phyloP scores from a whole-genome alignment of 2,888 invertebrate genomes.

The Lasius platythorax region DNA sequence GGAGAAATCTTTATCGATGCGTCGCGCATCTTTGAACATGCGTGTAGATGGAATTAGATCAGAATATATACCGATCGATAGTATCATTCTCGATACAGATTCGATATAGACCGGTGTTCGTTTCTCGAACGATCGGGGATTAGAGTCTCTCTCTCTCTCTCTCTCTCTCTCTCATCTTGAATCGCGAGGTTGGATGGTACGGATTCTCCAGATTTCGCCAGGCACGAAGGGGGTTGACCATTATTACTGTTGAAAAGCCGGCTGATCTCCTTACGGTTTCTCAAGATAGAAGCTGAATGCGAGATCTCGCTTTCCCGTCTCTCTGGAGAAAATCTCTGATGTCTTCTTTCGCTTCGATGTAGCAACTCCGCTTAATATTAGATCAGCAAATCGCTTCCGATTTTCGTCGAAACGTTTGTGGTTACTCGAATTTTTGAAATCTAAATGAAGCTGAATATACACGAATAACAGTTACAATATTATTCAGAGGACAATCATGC shows the following conservation, averaged over 20 bases:
- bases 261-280: constrained; percentile 46
- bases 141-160: neutral
- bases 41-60: constrained; percentile 10
- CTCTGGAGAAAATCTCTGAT: constrained; percentile 38
- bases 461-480: neutral
- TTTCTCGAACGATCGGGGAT: neutral
- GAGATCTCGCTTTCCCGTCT: constrained; percentile 58
- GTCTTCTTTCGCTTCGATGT: constrained; percentile 31
- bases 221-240: constrained; percentile 42
- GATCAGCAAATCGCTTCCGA: neutral
- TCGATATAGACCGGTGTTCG: neutral
- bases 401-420: constrained; percentile 2
- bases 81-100: neutral
- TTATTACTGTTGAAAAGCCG: constrained; percentile 57
- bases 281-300: constrained; percentile 42
- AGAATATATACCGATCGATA: neutral
- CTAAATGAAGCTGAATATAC: neutral
- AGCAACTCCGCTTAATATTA: neutral
- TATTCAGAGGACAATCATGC: neutral
- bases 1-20: neutral
- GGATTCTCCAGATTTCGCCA: constrained; percentile 5
- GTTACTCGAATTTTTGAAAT: neutral
- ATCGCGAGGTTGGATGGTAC: constrained; percentile 41
- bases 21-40: neutral
- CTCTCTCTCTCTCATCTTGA: neutral